phyloP scores from a whole-genome alignment of 2,888 invertebrate species.

The Hyles lineata region DNA sequence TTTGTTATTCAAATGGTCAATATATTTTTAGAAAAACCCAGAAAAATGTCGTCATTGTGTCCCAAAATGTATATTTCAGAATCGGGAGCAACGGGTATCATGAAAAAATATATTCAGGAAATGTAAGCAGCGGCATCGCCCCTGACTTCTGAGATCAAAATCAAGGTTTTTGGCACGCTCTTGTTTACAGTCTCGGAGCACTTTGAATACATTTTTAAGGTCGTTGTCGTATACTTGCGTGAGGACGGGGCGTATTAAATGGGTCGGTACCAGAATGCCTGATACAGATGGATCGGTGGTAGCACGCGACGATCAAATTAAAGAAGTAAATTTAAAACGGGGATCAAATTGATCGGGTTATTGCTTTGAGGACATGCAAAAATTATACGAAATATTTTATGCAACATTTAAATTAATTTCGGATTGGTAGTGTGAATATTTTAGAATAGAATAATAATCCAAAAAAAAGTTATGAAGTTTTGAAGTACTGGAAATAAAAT shows the following conservation, averaged over 20 bases:
- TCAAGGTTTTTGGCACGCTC: constrained; percentile 65
- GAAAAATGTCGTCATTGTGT: not conserved
- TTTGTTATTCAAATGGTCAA: not conserved
- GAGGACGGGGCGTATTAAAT: constrained; percentile 47
- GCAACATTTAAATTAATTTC: not conserved
- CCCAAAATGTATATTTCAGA: not conserved
- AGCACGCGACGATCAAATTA: constrained; percentile 15
- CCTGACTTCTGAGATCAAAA: constrained; percentile 56
- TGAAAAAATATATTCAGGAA: constrained; percentile 11
- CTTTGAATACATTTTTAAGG: constrained; percentile 65
- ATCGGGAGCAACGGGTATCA: constrained; percentile 8
- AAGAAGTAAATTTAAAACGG: not conserved
- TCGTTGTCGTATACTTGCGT: constrained; percentile 55
- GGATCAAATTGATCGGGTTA: not conserved
- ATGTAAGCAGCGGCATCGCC: constrained; percentile 35
- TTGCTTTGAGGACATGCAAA: not conserved
- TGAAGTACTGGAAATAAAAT: no score
- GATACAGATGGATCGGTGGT: constrained; percentile 34
- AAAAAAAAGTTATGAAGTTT: no score
- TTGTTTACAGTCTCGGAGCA: constrained; percentile 55
- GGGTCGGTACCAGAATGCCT: constrained; percentile 53
- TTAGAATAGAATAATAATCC: no score
- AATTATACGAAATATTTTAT: not conserved
- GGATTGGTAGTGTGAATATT: no score
- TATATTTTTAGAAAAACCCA: not conserved